Percentiles rank a stretch among this genome's conserved stretches.
Evolutionary conservation across 2,888 invertebrate species (phyloP).

Genomic region (Erebia palarica): DNA sequence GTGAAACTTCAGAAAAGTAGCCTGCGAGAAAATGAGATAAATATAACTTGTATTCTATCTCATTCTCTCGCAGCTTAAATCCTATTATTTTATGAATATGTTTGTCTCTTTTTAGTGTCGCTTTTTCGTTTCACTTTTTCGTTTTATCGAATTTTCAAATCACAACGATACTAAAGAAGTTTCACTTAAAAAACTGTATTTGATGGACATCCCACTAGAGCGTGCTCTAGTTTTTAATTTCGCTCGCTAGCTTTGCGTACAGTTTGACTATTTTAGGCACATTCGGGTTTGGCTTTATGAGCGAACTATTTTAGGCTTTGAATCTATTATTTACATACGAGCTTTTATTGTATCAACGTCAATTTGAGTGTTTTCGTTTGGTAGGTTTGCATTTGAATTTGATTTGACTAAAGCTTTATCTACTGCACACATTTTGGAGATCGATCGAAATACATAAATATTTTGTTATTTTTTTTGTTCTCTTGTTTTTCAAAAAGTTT

Average conservation of each 20-base stretch:
- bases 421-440: neutral
- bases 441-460: too few species aligned
- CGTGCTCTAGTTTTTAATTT: conserved; percentile 34
- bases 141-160: too few species aligned
- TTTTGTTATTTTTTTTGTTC: too few species aligned
- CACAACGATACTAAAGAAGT: too few species aligned
- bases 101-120: too few species aligned
- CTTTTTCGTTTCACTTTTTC: too few species aligned
- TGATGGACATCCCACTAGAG: conserved; percentile 17
- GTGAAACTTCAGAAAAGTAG: too few species aligned
- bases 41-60: too few species aligned
- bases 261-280: conserved; percentile 28
- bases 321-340: conserved; percentile 7
- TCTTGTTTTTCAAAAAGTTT: too few species aligned
- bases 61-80: too few species aligned
- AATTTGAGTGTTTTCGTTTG: neutral
- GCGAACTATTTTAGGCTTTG: conserved; percentile 5
- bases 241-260: conserved; percentile 22
- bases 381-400: conserved; percentile 2
- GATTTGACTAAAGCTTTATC: neutral
- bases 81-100: too few species aligned
- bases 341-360: conserved; percentile 10
- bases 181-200: neutral
- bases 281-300: conserved; percentile 24
- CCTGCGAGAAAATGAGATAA: too few species aligned